Base-by-base conservation (phyloP, 2,113 vertebrate species). In the Smithornis capensis region DNA sequence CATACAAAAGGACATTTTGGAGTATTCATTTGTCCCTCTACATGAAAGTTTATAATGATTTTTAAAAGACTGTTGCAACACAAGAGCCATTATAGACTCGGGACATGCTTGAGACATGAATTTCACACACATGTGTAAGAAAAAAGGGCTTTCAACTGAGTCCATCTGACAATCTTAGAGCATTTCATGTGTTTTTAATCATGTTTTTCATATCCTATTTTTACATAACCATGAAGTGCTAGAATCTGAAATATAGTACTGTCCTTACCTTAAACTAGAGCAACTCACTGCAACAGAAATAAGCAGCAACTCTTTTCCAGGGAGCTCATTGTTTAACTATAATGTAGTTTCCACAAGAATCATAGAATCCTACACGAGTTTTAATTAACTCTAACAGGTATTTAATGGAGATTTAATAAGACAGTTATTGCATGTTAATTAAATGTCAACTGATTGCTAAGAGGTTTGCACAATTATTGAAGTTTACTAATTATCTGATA, bases 341-440 rank as follows among this genome's bases (percentile, higher is more conserved):
- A 95, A 82, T 75, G 92, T 95, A 59, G 33, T 81, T 97, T 98
- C 94, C 92, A 65, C 91, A 95, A 93, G 96, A 97, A 93, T 92
- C 2, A 25, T 75, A 44, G 83, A 97, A 93, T 96, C 81, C 81
- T 91, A 93, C 90, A 69, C 96, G 91, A 95, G 89, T 96, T 98
- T 97, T 98, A 98, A 98, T 98, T 98, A 98, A 97, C 97, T 98
- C 94, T 97, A 98, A 97, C 96, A 98, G 97, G 96, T 97, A 94
- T 97, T 98, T 98, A 98, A 98, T 96, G 97, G 96, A 98, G 97
- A 98, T 98, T 98, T 98, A 98, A 98, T 97, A 98, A 96, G 98
- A 98, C 98, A 98, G 98, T 98, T 98, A 98, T 97, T 98, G 97
- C 98, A 97, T 98, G 97, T 97, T 98, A 98, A 98, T 98, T 98